Evolutionary conservation across 2,797 vertebrate species (phyloP).

Genomic region (Syngnathus acus): DNA sequence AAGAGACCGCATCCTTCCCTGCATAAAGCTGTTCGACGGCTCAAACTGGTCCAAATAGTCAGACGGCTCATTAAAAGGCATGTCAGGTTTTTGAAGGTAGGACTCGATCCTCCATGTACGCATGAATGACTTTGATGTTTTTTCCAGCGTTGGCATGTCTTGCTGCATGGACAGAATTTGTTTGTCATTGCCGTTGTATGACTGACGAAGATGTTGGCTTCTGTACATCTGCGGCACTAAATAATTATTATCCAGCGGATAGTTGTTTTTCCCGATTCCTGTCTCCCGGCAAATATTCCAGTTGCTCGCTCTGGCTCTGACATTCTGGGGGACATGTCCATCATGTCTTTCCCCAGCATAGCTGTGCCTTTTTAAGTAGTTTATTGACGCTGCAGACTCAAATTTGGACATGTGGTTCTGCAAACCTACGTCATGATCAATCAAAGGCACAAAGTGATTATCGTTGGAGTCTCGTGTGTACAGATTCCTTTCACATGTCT

Average conservation of each 20-base stretch:
- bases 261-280: constrained; percentile 50
- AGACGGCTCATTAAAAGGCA: constrained; percentile 60
- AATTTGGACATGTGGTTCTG: constrained; percentile 62
- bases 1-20: constrained; percentile 78
- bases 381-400: constrained; percentile 67
- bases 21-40: constrained; percentile 61
- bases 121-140: constrained; percentile 83
- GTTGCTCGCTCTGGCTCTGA: constrained; percentile 63
- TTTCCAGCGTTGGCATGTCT: constrained; percentile 82
- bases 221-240: constrained; percentile 64
- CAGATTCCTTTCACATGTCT: constrained; percentile 70
- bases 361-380: constrained; percentile 89
- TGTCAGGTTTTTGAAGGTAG: constrained; percentile 82
- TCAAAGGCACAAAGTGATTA: constrained; percentile 46
- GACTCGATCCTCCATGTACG: constrained; percentile 88
- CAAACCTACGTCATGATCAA: constrained; percentile 62
- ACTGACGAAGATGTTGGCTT: constrained; percentile 73
- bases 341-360: constrained; percentile 89
- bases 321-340: constrained; percentile 50
- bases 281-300: constrained; percentile 81
- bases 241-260: constrained; percentile 63
- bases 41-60: constrained; percentile 75
- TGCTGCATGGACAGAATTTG: constrained; percentile 77
- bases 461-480: constrained; percentile 54
- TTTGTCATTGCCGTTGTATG: constrained; percentile 82